Conservation (phyloP, 1,140 invertebrate species). For the Drosophila takahashii region DNA sequence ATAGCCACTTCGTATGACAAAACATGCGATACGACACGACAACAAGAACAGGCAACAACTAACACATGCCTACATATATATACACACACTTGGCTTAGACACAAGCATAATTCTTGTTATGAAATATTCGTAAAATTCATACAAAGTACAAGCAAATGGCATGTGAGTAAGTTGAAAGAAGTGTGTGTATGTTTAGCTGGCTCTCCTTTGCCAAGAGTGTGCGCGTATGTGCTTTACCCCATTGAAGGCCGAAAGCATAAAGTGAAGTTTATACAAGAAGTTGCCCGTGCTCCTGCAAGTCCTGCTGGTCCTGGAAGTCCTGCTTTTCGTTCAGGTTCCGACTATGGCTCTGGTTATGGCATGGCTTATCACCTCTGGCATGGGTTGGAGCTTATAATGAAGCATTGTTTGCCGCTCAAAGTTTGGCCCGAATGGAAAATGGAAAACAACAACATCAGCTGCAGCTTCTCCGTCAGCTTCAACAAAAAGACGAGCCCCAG, state of each 20-base stretch:
- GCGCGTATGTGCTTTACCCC: slow-evolving; percentile 21
- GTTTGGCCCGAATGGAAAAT: slow-evolving; percentile 70
- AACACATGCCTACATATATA: not conserved
- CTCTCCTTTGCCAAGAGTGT: not conserved
- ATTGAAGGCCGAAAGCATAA: slow-evolving; percentile 68
- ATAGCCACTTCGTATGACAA: slow-evolving; percentile 77
- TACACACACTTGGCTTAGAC: slow-evolving; percentile 33
- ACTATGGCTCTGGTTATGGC: slow-evolving; percentile 45
- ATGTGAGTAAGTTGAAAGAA: slow-evolving; percentile 53
- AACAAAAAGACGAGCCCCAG: slow-evolving; percentile 36
- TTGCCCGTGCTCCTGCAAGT: slow-evolving; percentile 25
- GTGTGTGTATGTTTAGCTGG: slow-evolving; percentile 16
- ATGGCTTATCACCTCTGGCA: slow-evolving; percentile 76
- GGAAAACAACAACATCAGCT: slow-evolving; percentile 58
- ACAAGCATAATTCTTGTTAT: slow-evolving; percentile 71
- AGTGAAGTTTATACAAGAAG: slow-evolving; percentile 77
- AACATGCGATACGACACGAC: slow-evolving; percentile 77
- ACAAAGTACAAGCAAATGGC: slow-evolving; percentile 75
- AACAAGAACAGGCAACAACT: slow-evolving; percentile 43
- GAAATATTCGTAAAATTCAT: slow-evolving; percentile 80
- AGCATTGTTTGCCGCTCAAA: slow-evolving; percentile 80
- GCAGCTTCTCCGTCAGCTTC: slow-evolving; percentile 13
- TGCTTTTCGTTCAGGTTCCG: slow-evolving; percentile 4
- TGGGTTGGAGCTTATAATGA: slow-evolving; percentile 72
- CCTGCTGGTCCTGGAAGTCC: slow-evolving; percentile 10